A percentile compares a stretch with the other conserved stretches of the same genome.
These are phyloP conservation scores for Aselliscus stoliczkanus DNA, from an alignment of 2,797 vertebrate genomes.

Conservation along the genomic window DNA sequence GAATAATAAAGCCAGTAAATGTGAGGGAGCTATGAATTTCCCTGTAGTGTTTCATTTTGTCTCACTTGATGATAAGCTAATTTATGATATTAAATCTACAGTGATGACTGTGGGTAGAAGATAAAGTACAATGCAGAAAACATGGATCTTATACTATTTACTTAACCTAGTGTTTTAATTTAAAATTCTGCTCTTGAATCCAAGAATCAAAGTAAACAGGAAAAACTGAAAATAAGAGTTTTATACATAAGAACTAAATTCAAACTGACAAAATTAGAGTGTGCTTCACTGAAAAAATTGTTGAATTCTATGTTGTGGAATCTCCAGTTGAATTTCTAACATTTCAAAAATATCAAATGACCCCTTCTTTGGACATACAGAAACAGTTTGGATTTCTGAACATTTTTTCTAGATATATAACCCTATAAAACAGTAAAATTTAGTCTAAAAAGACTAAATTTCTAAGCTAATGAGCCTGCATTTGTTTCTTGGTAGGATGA, in stretches of 20 bases:
- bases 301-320: neutral
- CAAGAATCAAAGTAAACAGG: neutral
- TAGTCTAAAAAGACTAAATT: neutral
- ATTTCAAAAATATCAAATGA: neutral
- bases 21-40: neutral
- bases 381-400: neutral
- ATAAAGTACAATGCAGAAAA: neutral
- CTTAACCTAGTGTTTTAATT: neutral
- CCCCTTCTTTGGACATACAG: neutral
- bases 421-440: neutral
- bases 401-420: neutral
- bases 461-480: neutral
- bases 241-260: neutral
- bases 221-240: neutral
- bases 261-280: neutral
- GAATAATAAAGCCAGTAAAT: neutral
- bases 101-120: neutral
- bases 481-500: neutral
- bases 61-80: neutral
- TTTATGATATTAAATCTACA: neutral
- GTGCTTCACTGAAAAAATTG: neutral
- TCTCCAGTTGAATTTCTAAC: neutral
- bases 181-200: neutral
- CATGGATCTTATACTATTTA: neutral
- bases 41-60: neutral